Evolutionary conservation across 1,140 invertebrate species (phyloP).

Genomic region (Nymphalis io): DNA sequence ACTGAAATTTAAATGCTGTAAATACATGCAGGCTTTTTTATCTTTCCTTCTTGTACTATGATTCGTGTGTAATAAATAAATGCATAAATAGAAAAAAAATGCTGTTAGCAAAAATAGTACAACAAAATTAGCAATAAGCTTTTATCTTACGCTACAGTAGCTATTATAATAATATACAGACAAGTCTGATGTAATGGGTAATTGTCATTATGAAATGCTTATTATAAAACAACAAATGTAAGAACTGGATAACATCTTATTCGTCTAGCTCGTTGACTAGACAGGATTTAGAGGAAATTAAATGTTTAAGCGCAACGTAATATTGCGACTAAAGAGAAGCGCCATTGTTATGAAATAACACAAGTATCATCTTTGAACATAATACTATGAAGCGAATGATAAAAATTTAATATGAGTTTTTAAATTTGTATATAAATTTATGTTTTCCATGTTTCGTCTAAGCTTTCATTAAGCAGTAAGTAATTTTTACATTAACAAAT

Average conservation of each 20-base stretch:
- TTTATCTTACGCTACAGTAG: background rate
- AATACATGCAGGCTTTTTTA: too few species aligned
- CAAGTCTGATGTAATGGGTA: conserved; percentile 1
- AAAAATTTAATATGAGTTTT: background rate
- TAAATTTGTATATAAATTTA: background rate
- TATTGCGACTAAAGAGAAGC: background rate
- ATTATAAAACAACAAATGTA: conserved; percentile 17
- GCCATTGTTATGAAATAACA: conserved; percentile 19
- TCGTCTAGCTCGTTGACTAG: conserved; percentile 14
- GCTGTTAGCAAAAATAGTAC: background rate
- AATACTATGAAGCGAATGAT: background rate
- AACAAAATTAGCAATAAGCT: background rate
- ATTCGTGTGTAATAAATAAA: background rate
- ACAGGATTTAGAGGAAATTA: conserved; percentile 27
- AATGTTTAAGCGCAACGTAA: conserved; percentile 17
- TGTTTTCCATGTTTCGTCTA: too few species aligned
- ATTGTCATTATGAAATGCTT: conserved; percentile 10
- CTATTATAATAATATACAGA: background rate
- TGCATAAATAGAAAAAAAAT: background rate
- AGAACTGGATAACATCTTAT: conserved; percentile 13
- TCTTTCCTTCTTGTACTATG: too few species aligned
- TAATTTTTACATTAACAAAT: too few species aligned
- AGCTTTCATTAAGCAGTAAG: too few species aligned
- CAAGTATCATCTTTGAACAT: conserved; percentile 1
- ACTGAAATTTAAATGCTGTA: too few species aligned